Evolutionary conservation across 2,888 invertebrate genomes (phyloP), one percentile per base, ranked within the genome.

Genomic region (Amphipyra berbera): DNA sequence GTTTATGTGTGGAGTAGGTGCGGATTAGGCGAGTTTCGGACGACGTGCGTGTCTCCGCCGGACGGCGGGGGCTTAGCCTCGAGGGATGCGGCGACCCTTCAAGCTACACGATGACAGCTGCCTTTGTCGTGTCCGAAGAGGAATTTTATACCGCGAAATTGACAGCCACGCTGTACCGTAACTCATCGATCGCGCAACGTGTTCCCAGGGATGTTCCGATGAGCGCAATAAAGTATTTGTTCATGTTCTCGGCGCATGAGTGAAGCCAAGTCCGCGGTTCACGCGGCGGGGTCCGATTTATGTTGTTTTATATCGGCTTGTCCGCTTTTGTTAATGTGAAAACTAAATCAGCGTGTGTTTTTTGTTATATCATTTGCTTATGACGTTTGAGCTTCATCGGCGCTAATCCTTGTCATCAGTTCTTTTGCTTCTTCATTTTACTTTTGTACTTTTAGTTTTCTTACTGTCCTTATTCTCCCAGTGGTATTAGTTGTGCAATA

Each of bases 121-220:
- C 92, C 91, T 91, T 90, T 90, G 90, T 91, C 91, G 87, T 90
- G 88, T 90, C 89, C 88, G 78, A 85, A 83, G 85, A 90, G 87
- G 90, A 92, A 89, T 91, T 93, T 93, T 90, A 90, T 92, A 89
- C 92, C 88, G 90, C 92, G 83, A 92, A 93, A 93, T 94, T 92
- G 93, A 93, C 93, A 92, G 89, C 84, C 79, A 81, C 83, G 85
- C 84, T 84, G 88, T 86, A 86, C 84, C 86, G 88, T 91, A 88
- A 89, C 85, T 91, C 89, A 89, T 88, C 82, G 87, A 82, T 82
- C 81, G 83, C 82, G 81, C 83, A 84, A 87, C 87, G 88, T 87
- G 88, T 88, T 88, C 84, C 76, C 84, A 78, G 80, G 81, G 83
- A 81, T 89, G 90, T 89, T 87, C 67, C 86, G 87, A 88, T 88